Evolutionary conservation across 2,797 vertebrate genomes (phyloP), one percentile per base, ranked within the genome.

Genomic region (Sphaeramia orbicularis): DNA sequence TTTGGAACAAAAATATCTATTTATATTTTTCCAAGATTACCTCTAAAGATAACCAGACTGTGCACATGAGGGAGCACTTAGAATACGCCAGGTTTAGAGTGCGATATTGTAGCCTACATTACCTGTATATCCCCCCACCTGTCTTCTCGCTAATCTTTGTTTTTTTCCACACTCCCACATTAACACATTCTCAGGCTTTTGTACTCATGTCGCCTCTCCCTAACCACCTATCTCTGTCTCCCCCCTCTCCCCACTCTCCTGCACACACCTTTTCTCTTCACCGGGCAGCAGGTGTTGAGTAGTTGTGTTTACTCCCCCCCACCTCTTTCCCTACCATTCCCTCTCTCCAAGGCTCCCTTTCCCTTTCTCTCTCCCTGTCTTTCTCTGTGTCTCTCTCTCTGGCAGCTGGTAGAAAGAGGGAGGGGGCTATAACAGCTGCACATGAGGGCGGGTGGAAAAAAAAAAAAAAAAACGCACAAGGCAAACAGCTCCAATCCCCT

Each of bases 381-480:
- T 18, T 80, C 49, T 85, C 0, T 75, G 21, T 82, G 27, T 53
- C 15, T 81, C 54, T 78, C 81, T 84, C 70, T 80, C 83, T 93
- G 92, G 95, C 95, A 96, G 95, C 95, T 96, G 95, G 94, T 87
- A 87, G 84, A 86, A 89, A 80, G 76, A 86, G 79, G 80, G 86
- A 89, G 83, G 88, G 84, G 89, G 91, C 85, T 91, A 83, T 93
- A 94, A 93, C 94, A 96, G 94, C 95, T 96, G 94, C 92, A 95
- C 89, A 90, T 84, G 88, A 79, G 92, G 88, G 91, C 69, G 91
- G 86, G 83, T 81, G 90, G 91, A 87, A 85, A 87, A 73, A 74
- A 72, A 77, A 21, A 21, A 65, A 69, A 59, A 66, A 78, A 85
- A 56, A 65, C 70, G 38, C 81, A 91, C 90, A 92, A 94, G 91